These are phyloP conservation scores for Lepus oiostolus DNA, from an alignment of 2,797 vertebrate genomes.

Conservation along the genomic window DNA sequence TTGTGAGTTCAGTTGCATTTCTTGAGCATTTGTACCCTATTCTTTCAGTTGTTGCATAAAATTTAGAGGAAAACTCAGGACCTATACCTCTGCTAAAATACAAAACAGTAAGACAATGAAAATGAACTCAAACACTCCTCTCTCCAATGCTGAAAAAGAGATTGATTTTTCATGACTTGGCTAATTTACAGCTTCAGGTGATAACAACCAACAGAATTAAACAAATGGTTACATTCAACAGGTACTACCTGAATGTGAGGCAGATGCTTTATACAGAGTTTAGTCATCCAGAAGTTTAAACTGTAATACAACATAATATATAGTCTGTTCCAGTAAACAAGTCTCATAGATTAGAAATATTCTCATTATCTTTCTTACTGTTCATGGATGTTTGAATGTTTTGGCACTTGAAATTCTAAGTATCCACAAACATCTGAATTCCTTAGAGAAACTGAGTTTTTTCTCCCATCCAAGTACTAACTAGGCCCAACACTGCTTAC, in stretches of 20 bases:
- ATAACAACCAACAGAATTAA: slow-evolving; percentile 21
- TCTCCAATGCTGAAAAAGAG: slow-evolving; percentile 35
- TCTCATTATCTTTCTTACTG: slow-evolving; percentile 18
- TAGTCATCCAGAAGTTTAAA: slow-evolving; percentile 37
- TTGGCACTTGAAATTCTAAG: slow-evolving; percentile 47
- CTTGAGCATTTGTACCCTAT: neutral
- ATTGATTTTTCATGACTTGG: neutral
- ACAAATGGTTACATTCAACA: slow-evolving; percentile 46
- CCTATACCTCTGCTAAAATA: neutral
- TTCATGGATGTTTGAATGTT: neutral
- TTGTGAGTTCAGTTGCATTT: neutral
- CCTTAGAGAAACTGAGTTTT: neutral
- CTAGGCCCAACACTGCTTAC: no score
- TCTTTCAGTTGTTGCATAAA: neutral
- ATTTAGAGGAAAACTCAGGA: neutral
- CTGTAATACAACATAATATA: neutral
- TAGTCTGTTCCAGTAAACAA: neutral
- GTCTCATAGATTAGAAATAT: neutral
- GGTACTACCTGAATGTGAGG: neutral
- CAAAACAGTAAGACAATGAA: slow-evolving; percentile 31
- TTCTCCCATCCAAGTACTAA: no score
- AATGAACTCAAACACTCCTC: slow-evolving; percentile 3
- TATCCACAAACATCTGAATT: neutral
- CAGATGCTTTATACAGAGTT: neutral
- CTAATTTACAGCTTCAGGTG: slow-evolving; percentile 3